These are phyloP conservation scores for Cryptotis parvus DNA, from an alignment of 2,113 vertebrate species.

Conservation along the genomic window DNA sequence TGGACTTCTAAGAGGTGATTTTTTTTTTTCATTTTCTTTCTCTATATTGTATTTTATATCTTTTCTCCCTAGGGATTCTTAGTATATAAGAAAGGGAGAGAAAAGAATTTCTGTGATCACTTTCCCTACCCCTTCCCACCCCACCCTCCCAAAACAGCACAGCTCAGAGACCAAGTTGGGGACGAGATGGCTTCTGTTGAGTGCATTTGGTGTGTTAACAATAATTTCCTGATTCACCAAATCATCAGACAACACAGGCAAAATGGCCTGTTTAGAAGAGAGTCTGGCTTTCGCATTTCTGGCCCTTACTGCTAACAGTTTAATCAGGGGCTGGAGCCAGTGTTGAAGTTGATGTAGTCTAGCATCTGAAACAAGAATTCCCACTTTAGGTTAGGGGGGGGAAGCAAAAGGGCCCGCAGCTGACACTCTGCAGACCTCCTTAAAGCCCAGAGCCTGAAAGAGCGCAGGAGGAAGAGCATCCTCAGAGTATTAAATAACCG, in stretches of 20 bases:
- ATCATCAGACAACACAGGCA: neutral
- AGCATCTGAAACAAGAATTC: constrained; percentile 74
- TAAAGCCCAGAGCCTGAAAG: constrained; percentile 89
- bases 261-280: neutral
- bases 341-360: constrained; percentile 70
- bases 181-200: neutral
- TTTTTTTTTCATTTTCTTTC: neutral
- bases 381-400: constrained; percentile 51
- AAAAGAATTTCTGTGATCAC: neutral
- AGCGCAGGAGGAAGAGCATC: constrained; percentile 83
- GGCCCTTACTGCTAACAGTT: constrained; percentile 79
- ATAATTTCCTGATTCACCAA: constrained; percentile 30
- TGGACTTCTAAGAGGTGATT: neutral
- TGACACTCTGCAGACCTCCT: constrained; percentile 87
- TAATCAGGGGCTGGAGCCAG: constrained; percentile 78
- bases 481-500: constrained; percentile 86
- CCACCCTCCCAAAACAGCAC: neutral
- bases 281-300: constrained; percentile 74
- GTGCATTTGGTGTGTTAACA: constrained; percentile 44
- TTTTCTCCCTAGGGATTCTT: neutral
- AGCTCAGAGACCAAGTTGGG: neutral
- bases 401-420: constrained; percentile 65
- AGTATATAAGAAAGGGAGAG: neutral
- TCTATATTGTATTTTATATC: constrained; percentile 19
- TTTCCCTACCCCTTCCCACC: neutral